Conservation (phyloP, 2,888 invertebrate species). For the Boloria selene region DNA sequence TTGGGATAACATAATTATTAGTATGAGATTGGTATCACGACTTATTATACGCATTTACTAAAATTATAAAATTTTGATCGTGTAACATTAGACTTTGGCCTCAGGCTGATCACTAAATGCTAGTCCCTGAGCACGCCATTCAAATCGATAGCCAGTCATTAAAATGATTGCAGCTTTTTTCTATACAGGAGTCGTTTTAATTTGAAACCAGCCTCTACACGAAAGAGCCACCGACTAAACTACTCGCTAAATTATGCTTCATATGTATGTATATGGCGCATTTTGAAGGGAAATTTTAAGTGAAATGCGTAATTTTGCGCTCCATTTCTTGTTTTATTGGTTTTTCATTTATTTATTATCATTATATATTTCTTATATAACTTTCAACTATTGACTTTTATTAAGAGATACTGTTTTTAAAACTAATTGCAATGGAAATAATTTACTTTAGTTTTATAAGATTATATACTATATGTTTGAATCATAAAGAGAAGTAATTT, state of each 20-base stretch:
- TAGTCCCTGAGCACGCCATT: constrained; percentile 31
- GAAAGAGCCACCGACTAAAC: constrained; percentile 15
- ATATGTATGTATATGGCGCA: neutral
- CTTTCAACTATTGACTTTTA: too few relatives aligned
- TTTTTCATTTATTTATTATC: too few relatives aligned
- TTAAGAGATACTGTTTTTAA: too few relatives aligned
- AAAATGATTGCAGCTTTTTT: constrained; percentile 41
- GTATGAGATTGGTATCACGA: constrained; percentile 20
- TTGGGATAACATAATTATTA: constrained; percentile 16
- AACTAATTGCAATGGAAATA: too few relatives aligned
- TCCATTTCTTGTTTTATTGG: too few relatives aligned
- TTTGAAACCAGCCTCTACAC: constrained; percentile 14
- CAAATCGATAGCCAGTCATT: constrained; percentile 71
- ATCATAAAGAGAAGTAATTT: too few relatives aligned
- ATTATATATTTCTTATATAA: too few relatives aligned
- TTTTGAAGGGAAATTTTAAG: constrained; percentile 18
- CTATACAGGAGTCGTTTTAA: constrained; percentile 21
- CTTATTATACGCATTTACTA: constrained; percentile 51
- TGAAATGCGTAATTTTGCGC: constrained; percentile 2
- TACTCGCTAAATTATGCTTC: constrained; percentile 17
- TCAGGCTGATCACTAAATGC: constrained; percentile 57
- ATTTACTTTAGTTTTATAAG: too few relatives aligned
- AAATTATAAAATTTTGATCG: constrained; percentile 20
- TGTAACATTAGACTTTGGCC: constrained; percentile 18
- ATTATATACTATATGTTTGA: too few relatives aligned